Conservation (phyloP, 1,140 invertebrate genomes). For the Scylla paramamosain region DNA sequence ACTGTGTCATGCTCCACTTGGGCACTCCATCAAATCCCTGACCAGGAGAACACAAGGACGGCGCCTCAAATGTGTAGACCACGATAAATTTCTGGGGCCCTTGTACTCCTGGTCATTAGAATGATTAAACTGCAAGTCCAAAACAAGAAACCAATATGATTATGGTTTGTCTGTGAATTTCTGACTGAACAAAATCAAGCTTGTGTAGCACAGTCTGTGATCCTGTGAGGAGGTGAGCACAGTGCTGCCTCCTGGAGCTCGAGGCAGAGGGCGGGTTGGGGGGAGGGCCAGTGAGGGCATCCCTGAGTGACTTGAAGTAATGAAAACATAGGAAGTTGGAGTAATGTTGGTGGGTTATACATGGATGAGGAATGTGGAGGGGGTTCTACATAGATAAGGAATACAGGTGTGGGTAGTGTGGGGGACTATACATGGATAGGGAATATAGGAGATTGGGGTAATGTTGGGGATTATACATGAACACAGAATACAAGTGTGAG, state of each 20-base stretch:
- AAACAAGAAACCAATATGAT: background rate
- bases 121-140: no score
- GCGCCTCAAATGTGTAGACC: no score
- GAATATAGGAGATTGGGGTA: no score
- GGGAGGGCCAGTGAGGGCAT: conserved; percentile 31
- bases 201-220: background rate
- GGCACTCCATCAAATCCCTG: no score
- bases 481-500: no score
- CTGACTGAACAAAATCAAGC: background rate
- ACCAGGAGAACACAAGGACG: no score
- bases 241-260: background rate
- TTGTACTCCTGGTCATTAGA: no score
- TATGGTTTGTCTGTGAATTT: background rate
- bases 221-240: background rate
- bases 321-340: background rate
- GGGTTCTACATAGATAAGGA: no score
- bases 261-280: background rate
- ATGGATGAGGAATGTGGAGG: background rate
- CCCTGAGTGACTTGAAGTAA: conserved; percentile 48
- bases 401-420: no score
- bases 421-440: no score
- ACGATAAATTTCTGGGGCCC: no score
- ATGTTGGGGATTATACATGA: no score
- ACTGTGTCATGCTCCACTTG: background rate
- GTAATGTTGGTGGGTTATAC: background rate